These are phyloP conservation scores for Ephestia elutella DNA, from an alignment of 1,140 invertebrate species.

Conservation along the genomic window DNA sequence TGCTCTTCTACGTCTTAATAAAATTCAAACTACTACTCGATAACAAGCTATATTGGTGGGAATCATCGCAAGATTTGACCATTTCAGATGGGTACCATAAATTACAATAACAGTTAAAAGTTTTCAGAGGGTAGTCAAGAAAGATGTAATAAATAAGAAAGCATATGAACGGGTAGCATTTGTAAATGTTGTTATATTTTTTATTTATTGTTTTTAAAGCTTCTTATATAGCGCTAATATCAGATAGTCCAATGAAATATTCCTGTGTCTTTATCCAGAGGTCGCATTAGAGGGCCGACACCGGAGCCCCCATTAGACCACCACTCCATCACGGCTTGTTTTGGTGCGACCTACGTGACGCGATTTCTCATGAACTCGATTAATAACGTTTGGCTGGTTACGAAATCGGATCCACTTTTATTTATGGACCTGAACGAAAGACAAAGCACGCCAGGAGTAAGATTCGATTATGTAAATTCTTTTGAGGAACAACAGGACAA, in stretches of 20 bases:
- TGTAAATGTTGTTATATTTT: too few relatives aligned
- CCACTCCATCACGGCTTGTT: not conserved
- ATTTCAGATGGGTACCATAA: not conserved
- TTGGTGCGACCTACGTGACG: not conserved
- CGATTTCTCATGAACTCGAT: not conserved
- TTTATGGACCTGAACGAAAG: not conserved
- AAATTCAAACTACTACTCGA: too few relatives aligned
- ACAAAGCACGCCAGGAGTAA: not conserved
- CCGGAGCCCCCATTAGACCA: not conserved
- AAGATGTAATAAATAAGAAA: too few relatives aligned
- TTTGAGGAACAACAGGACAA: not conserved
- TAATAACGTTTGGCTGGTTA: not conserved
- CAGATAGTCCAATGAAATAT: not conserved
- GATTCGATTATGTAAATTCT: not conserved
- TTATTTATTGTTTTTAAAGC: too few relatives aligned
- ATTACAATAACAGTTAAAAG: too few relatives aligned
- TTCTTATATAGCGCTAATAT: not conserved
- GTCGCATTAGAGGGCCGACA: not conserved
- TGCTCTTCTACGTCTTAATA: too few relatives aligned
- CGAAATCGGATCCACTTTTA: not conserved
- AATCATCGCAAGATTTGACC: too few relatives aligned
- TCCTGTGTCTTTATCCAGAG: not conserved
- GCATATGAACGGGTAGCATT: too few relatives aligned
- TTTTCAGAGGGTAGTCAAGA: too few relatives aligned
- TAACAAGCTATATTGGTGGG: too few relatives aligned